Evolutionary conservation across 2,797 vertebrate genomes (phyloP).

Genomic region (Enteromius thamalakanensis): DNA sequence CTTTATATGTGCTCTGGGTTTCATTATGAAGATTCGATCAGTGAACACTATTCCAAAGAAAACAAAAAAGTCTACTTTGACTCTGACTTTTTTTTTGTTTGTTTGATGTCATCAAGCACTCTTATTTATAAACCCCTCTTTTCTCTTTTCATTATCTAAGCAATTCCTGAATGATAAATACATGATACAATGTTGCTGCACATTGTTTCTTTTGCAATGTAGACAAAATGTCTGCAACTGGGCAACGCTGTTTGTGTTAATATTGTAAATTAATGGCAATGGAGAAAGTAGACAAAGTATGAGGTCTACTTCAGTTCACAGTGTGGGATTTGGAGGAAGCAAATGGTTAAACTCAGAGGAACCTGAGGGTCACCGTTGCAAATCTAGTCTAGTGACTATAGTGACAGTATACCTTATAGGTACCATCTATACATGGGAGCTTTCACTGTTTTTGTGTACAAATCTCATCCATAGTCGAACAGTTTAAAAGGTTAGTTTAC

Average conservation of each 20-base stretch:
- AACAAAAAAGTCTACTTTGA: not conserved
- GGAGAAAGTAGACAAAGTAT: not conserved
- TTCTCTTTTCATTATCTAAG: not conserved
- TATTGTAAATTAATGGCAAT: not conserved
- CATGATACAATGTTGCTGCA: not conserved
- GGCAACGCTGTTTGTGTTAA: not conserved
- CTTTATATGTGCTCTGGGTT: not conserved
- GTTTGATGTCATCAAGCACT: not conserved
- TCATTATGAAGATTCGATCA: not conserved
- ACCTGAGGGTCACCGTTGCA: no score
- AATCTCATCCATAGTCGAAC: not conserved
- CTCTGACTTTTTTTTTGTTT: not conserved
- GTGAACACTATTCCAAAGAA: not conserved
- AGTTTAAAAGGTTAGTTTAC: not conserved
- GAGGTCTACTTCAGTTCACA: not conserved
- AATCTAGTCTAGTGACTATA: no score
- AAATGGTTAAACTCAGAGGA: no score
- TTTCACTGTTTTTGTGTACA: no score
- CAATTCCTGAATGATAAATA: not conserved
- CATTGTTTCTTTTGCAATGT: not conserved
- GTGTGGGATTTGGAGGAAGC: no score
- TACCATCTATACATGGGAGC: not conserved
- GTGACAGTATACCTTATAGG: no score
- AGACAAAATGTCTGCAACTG: not conserved
- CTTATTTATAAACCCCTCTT: not conserved